Evolutionary conservation across 2,113 vertebrate species (phyloP).

Genomic region (Corydoras maculifer): DNA sequence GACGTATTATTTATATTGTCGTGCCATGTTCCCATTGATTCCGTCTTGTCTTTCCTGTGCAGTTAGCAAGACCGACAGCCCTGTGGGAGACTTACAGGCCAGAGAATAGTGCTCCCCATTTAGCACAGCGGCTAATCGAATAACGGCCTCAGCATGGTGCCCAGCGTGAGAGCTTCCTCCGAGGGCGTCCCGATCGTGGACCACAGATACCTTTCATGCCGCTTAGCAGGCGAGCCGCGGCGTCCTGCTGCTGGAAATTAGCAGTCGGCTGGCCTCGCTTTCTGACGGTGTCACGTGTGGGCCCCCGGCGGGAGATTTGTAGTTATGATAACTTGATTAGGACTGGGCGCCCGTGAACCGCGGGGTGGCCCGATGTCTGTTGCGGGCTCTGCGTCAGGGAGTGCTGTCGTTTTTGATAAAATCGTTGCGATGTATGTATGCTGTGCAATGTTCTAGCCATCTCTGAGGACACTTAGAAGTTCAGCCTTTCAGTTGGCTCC

Average conservation of each 20-base stretch:
- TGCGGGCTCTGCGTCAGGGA: too few species aligned
- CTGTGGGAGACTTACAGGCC: constrained; percentile 57
- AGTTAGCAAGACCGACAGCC: constrained; percentile 55
- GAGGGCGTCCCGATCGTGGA: constrained; percentile 67
- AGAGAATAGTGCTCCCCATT: constrained; percentile 64
- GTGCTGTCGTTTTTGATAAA: too few species aligned
- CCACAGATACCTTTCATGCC: constrained; percentile 82
- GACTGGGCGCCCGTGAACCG: constrained; percentile 62
- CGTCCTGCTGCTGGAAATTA: constrained; percentile 92
- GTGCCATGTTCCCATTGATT: constrained; percentile 47
- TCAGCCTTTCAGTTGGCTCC: too few species aligned
- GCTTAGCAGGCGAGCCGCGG: constrained; percentile 67
- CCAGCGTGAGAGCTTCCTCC: constrained; percentile 69
- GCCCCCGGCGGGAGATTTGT: constrained; percentile 70
- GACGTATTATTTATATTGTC: constrained; percentile 42
- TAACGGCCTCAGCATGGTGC: constrained; percentile 78
- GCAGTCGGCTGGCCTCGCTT: constrained; percentile 76
- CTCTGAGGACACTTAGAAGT: too few species aligned
- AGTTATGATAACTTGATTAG: constrained; percentile 94
- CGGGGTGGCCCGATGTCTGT: constrained; percentile 56
- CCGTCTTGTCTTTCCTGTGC: constrained; percentile 42
- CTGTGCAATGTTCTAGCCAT: too few species aligned
- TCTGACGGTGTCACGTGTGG: constrained; percentile 71
- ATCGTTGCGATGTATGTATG: too few species aligned
- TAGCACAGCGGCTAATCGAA: constrained; percentile 76